Percentiles rank a stretch among this genome's conserved stretches.
These are phyloP conservation scores for Drosophila niveifrons DNA, from an alignment of 2,888 invertebrate genomes.

Conservation along the genomic window DNA sequence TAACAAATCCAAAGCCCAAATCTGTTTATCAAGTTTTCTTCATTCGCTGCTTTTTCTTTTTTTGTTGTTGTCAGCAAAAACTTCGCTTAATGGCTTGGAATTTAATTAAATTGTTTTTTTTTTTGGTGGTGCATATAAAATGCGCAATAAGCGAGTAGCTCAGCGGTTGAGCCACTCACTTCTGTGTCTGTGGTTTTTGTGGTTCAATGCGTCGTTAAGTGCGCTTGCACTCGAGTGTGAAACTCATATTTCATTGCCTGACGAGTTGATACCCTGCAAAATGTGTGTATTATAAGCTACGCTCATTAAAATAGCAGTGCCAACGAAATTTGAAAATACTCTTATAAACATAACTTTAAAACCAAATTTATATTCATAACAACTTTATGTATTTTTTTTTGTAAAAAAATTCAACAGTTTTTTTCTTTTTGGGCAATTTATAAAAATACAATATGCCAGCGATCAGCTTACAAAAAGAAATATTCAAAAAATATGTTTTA, in stretches of 20 bases:
- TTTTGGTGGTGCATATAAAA: constrained; percentile 8
- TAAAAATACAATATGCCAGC: no score
- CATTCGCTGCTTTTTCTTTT: constrained; percentile 38
- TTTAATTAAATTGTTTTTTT: constrained; percentile 67
- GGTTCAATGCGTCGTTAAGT: constrained; percentile 6
- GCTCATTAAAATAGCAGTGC: no score
- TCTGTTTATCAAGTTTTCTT: constrained; percentile 55
- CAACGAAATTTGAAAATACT: no score
- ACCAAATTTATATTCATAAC: no score
- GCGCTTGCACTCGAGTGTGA: constrained; percentile 30
- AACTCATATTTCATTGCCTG: neutral
- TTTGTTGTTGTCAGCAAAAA: constrained; percentile 53
- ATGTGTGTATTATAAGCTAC: no score
- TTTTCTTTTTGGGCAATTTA: no score
- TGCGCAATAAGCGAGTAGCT: constrained; percentile 30
- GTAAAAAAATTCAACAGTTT: no score
- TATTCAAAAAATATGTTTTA: no score
- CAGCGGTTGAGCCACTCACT: constrained; percentile 2
- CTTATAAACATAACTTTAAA: no score
- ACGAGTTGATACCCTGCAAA: neutral
- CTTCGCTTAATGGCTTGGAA: constrained; percentile 68
- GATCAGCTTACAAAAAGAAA: no score
- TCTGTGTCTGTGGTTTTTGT: neutral
- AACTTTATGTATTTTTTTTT: no score
- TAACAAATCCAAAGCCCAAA: constrained; percentile 22